Percentiles rank a stretch among this genome's conserved stretches.
phyloP scores from a whole-genome alignment of 92 coral and sea anemone species.

The Bergia sp. region DNA sequence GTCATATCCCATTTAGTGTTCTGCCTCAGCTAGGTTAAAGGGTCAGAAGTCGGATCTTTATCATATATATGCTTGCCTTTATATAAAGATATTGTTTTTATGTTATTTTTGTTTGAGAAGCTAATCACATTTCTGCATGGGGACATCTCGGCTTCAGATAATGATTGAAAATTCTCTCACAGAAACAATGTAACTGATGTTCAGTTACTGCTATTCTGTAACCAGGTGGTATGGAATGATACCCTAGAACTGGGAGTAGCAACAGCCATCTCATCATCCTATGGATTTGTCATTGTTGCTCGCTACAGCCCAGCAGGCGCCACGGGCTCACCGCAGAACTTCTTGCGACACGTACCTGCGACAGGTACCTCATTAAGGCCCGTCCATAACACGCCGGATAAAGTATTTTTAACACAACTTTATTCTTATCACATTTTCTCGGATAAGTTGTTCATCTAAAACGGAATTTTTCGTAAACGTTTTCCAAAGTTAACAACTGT shows the following conservation, averaged over 20 bases:
- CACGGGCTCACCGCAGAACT: neutral
- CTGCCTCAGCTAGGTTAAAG: too few relatives aligned
- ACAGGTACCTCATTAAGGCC: neutral
- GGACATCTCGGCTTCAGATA: neutral
- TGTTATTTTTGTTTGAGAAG: too few relatives aligned
- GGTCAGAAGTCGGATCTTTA: too few relatives aligned
- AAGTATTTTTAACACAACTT: neutral
- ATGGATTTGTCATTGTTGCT: conserved; percentile 6
- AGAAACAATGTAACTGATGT: too few relatives aligned
- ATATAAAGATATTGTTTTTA: too few relatives aligned
- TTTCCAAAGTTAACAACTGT: too few relatives aligned
- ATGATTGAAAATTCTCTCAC: too few relatives aligned
- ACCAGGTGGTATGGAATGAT: conserved; percentile 10
- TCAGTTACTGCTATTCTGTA: neutral
- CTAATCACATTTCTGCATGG: too few relatives aligned
- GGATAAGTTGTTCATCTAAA: too few relatives aligned
- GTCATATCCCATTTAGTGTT: too few relatives aligned
- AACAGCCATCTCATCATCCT: neutral
- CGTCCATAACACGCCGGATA: neutral
- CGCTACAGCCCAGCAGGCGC: conserved; percentile 8
- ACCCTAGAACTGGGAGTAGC: neutral
- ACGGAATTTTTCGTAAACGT: too few relatives aligned
- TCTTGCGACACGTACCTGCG: neutral
- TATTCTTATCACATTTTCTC: neutral
- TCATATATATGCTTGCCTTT: too few relatives aligned